These are phyloP conservation scores for Eilema depressum DNA, from an alignment of 2,888 invertebrate genomes.

Conservation along the genomic window DNA sequence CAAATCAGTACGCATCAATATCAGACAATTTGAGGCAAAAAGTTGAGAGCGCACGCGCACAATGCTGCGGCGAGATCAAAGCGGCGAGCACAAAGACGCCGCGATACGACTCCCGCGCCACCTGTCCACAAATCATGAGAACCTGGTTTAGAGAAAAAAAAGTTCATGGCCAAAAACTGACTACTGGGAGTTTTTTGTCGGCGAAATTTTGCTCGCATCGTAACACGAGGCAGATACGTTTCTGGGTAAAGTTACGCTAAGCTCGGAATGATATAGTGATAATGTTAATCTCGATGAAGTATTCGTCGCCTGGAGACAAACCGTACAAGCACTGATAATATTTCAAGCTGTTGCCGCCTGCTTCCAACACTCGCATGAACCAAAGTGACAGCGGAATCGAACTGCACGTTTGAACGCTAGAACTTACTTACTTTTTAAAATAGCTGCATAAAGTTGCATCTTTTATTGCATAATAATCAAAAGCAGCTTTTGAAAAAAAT, in stretches of 20 bases:
- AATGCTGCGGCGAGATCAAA: slow-evolving; percentile 81
- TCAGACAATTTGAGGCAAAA: slow-evolving; percentile 72
- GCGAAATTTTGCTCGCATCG: slow-evolving; percentile 30
- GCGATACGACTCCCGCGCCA: slow-evolving; percentile 78
- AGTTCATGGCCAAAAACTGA: slow-evolving; percentile 51
- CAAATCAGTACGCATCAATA: slow-evolving; percentile 61
- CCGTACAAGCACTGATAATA: neutral
- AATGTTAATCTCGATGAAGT: neutral
- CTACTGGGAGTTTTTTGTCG: slow-evolving; percentile 44
- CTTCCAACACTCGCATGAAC: neutral
- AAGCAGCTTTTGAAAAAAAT: neutral
- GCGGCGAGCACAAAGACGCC: slow-evolving; percentile 71
- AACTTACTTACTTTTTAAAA: neutral
- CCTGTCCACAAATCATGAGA: slow-evolving; percentile 85
- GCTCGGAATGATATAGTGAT: neutral
- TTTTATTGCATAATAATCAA: neutral
- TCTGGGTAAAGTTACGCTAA: slow-evolving; percentile 8
- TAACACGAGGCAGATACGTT: slow-evolving; percentile 16
- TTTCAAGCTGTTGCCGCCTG: neutral
- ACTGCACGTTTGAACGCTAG: neutral
- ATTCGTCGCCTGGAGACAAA: neutral
- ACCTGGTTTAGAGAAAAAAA: slow-evolving; percentile 69
- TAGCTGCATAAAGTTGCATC: neutral
- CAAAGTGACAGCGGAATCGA: too few species aligned
- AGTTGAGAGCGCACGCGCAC: slow-evolving; percentile 78